Base-by-base conservation (phyloP, 2,888 invertebrate species). In the Scotopteryx bipunctaria region DNA sequence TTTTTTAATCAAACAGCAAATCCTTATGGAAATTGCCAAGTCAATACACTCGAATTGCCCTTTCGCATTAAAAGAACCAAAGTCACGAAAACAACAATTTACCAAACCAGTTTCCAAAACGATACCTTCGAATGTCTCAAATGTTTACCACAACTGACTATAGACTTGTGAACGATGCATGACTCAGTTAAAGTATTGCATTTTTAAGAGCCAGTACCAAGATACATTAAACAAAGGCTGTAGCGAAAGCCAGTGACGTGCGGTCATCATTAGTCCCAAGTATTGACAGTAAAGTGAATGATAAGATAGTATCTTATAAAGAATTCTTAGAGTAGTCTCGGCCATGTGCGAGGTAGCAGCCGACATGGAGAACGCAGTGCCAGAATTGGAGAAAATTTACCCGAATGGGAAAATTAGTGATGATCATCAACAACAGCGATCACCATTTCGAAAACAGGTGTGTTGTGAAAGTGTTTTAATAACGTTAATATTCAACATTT, bases 361-460 rank as follows among this genome's bases (percentile, higher is more conserved):
- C 51, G 66, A 63, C 69, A 88, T 88, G 87, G 82, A 79, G 61
- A 69, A 62, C 49, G 69, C 63, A 38, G 63, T 67, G 61, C 46
- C 79, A 0, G 86, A 86, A 68, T 68, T 87, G 48, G 82, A 84
- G 61, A 86, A 80, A 75, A 78, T 86, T 19, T 69, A 81, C 57
- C 73, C 67, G 55, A 76, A 73, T 66, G 74, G 72, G 74, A 36
- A 70, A 51, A 60, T 64, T 23, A 56, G 67, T 72, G 77, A 69
- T 49, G 72, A 75, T 40, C 27, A 59, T 58, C 32, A 63, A 67
- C 57, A 60, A 67, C 57, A 60, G 16, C 57, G 63, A 29, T 68
- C 70, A 33, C 79, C 83, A 3, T 83, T 87, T 54, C 66, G 72
- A 17, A 81, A 81, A 77, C 88, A 89, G 87, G 88, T 89, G 68